Conservation (phyloP, 2,797 vertebrate genomes). For the Steatocranus sp. region DNA sequence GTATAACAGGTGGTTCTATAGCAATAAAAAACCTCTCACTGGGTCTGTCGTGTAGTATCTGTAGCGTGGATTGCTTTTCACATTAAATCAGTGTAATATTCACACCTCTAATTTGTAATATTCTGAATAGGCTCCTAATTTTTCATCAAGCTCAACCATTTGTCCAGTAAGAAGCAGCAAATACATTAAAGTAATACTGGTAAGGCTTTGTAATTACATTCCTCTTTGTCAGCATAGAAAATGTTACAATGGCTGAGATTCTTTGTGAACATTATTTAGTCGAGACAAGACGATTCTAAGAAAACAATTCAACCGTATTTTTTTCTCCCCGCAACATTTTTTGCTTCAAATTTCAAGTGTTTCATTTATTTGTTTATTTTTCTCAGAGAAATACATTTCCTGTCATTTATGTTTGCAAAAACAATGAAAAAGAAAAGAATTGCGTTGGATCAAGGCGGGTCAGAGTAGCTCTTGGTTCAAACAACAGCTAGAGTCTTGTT, state of each 20-base stretch:
- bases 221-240: neutral
- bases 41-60: neutral
- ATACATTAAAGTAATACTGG: neutral
- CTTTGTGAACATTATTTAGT: neutral
- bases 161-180: neutral
- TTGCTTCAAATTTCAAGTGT: neutral
- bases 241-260: neutral
- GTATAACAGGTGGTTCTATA: neutral
- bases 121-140: neutral
- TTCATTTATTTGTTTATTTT: neutral
- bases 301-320: neutral
- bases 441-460: neutral
- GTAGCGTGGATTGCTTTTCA: neutral
- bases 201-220: neutral
- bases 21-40: neutral
- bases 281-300: neutral
- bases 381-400: neutral
- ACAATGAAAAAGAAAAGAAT: constrained; percentile 1
- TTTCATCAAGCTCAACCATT: neutral
- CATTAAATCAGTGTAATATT: neutral
- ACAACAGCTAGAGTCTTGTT: constrained; percentile 1
- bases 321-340: neutral
- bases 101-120: neutral
- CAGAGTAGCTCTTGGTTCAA: neutral
- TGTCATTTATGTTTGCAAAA: neutral